A percentile compares a stretch with the other conserved stretches of the same genome.
Conservation (phyloP, 1,140 invertebrate genomes). For the Philotrypesis tridentata region DNA sequence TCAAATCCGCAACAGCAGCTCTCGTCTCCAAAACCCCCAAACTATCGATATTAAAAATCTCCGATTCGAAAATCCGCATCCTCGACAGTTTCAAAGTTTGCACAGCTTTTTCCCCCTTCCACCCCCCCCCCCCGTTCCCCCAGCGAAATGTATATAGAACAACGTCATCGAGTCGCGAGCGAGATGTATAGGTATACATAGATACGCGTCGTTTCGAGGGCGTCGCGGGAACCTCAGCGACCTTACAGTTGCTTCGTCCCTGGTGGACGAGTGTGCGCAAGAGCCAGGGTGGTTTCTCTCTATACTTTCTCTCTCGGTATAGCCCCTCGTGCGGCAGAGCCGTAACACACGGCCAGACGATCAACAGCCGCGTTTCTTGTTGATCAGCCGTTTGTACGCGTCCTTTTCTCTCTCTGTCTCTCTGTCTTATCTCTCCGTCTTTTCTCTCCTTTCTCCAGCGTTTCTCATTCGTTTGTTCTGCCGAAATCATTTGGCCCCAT, state of each 20-base stretch:
- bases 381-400: not conserved
- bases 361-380: constrained; percentile 60
- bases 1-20: no score
- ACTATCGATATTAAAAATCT: no score
- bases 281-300: constrained; percentile 56
- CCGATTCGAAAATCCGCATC: no score
- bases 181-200: no score
- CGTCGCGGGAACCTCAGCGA: constrained; percentile 33
- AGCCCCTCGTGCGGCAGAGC: constrained; percentile 33
- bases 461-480: no score
- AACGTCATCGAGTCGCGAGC: no score
- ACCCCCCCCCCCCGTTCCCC: no score
- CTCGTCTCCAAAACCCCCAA: no score
- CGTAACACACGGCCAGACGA: constrained; percentile 55
- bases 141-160: no score
- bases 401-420: not conserved
- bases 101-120: no score
- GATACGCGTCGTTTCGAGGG: not conserved
- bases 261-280: constrained; percentile 61
- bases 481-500: no score
- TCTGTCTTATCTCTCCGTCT: not conserved
- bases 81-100: no score
- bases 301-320: constrained; percentile 29
- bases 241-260: constrained; percentile 63
- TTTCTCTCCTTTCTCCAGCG: not conserved